A percentile compares a stretch with the other conserved stretches of the same genome.
Evolutionary conservation across 30 jellyfish, hydroid and myxozoan genomes (phyloP).

Genomic region (Aurelia aurita): DNA sequence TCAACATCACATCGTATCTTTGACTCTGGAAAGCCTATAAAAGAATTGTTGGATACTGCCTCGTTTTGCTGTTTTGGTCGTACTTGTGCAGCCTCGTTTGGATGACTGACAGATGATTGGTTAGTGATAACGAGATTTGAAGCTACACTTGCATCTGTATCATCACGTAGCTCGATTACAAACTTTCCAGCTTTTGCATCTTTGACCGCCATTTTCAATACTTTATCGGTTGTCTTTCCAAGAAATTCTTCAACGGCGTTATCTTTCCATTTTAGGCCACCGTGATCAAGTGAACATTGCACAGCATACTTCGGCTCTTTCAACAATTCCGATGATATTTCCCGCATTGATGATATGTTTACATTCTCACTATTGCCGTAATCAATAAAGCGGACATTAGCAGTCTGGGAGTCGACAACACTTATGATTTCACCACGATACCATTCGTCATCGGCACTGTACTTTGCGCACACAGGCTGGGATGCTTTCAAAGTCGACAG

Average conservation of each 20-base stretch:
- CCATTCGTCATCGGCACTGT: slow-evolving; percentile 75
- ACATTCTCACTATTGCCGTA: slow-evolving; percentile 63
- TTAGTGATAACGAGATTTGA: slow-evolving; percentile 4
- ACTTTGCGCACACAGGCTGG: slow-evolving; percentile 36
- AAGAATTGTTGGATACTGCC: too few relatives aligned
- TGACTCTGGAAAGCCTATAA: not conserved
- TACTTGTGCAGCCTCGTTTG: not conserved
- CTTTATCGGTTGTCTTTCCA: slow-evolving; percentile 57
- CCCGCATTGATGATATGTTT: slow-evolving; percentile 20
- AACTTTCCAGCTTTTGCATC: slow-evolving; percentile 26
- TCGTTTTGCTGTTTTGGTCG: not conserved
- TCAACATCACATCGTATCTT: slow-evolving; percentile 6
- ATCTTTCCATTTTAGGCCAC: slow-evolving; percentile 37
- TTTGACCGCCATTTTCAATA: slow-evolving; percentile 63
- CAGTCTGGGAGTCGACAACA: slow-evolving; percentile 2
- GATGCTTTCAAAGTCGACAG: slow-evolving; percentile 12
- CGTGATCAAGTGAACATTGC: slow-evolving; percentile 33
- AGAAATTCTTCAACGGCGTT: slow-evolving; percentile 64
- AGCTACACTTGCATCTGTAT: not conserved
- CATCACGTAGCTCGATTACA: slow-evolving; percentile 57
- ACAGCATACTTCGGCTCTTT: slow-evolving; percentile 56
- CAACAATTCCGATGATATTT: slow-evolving; percentile 5
- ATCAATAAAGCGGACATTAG: slow-evolving; percentile 69
- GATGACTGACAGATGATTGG: not conserved
- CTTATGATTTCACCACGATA: slow-evolving; percentile 67